These are phyloP conservation scores for Drosophila auraria DNA, from an alignment of 1,140 invertebrate genomes.

Conservation along the genomic window DNA sequence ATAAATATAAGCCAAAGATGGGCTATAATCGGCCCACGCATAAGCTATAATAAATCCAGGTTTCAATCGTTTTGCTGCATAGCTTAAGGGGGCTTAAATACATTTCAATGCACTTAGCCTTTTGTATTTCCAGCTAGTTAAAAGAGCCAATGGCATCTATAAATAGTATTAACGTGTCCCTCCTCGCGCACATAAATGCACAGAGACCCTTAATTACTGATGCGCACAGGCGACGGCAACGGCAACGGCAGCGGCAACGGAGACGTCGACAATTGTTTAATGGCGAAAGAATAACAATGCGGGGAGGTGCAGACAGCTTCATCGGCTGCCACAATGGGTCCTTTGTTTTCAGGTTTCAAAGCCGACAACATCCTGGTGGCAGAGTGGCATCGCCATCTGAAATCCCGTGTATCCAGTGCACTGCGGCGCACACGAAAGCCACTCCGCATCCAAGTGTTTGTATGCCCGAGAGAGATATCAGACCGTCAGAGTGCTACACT, in stretches of 20 bases:
- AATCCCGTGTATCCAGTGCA: conserved; percentile 64
- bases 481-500: conserved; percentile 10
- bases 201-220: conserved; percentile 60
- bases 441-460: conserved; percentile 75
- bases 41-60: neutral
- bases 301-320: conserved; percentile 20
- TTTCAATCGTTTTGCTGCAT: conserved; percentile 1
- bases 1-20: neutral
- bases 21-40: neutral
- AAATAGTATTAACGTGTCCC: conserved; percentile 32
- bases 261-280: conserved; percentile 59
- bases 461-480: conserved; percentile 43
- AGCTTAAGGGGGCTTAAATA: neutral
- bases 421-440: conserved; percentile 69
- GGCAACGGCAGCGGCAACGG: neutral
- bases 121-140: conserved; percentile 11
- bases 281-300: conserved; percentile 39
- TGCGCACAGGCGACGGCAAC: conserved; percentile 29
- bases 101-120: neutral
- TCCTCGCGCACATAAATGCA: conserved; percentile 24
- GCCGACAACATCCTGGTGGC: conserved; percentile 66
- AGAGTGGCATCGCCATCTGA: conserved; percentile 65
- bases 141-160: conserved; percentile 25
- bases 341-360: conserved; percentile 70
- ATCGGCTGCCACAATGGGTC: conserved; percentile 50